Conservation (phyloP, 1,140 invertebrate genomes). For the Aradophagus sp. region DNA sequence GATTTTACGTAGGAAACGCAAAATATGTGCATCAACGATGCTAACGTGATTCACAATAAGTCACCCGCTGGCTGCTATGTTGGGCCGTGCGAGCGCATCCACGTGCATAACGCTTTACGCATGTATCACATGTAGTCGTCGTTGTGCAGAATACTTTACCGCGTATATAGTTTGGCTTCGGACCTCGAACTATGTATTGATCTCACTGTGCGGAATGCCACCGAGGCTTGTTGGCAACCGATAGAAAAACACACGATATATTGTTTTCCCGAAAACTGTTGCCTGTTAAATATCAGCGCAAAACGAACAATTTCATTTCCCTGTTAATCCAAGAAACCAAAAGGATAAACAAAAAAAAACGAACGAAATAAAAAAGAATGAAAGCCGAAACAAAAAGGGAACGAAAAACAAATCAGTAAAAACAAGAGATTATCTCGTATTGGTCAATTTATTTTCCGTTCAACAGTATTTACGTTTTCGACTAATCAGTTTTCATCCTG, state of each 20-base stretch:
- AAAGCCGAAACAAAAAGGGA: too few relatives aligned
- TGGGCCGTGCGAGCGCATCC: constrained; percentile 38
- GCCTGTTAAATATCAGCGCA: not conserved
- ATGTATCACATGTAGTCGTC: constrained; percentile 46
- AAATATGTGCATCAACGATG: constrained; percentile 39
- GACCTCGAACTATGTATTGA: constrained; percentile 66
- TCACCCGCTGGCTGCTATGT: constrained; percentile 28
- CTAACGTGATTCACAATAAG: constrained; percentile 52
- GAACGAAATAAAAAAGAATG: too few relatives aligned
- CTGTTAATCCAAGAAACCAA: too few relatives aligned
- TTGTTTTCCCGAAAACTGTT: constrained; percentile 25
- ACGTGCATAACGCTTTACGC: constrained; percentile 53
- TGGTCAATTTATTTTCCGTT: too few relatives aligned
- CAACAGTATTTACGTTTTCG: too few relatives aligned
- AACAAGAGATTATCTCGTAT: too few relatives aligned
- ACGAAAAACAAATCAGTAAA: too few relatives aligned
- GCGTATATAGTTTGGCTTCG: constrained; percentile 66
- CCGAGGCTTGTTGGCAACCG: constrained; percentile 43
- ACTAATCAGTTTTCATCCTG: too few relatives aligned
- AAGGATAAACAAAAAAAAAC: too few relatives aligned
- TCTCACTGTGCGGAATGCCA: constrained; percentile 57
- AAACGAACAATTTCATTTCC: too few relatives aligned
- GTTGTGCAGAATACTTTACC: constrained; percentile 54
- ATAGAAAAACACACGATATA: constrained; percentile 39
- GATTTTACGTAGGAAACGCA: constrained; percentile 26